Evolutionary conservation across 2,888 invertebrate genomes (phyloP).

Genomic region (Drosophila melanocephala): DNA sequence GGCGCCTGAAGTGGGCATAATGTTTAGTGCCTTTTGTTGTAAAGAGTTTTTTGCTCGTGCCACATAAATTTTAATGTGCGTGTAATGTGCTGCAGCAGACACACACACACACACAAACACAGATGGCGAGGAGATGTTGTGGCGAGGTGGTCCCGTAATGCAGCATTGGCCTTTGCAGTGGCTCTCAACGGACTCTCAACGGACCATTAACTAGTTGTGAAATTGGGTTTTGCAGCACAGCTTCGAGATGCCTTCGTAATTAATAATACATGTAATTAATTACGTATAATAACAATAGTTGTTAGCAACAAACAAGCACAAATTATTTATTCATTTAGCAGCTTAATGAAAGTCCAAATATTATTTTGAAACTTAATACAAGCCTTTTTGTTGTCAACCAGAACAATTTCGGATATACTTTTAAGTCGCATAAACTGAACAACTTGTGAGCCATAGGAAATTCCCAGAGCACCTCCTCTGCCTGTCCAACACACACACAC

Average conservation of each 20-base stretch:
- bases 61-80: constrained; percentile 71
- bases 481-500: neutral
- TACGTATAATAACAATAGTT: neutral
- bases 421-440: neutral
- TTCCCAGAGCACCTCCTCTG: neutral
- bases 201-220: neutral
- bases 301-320: neutral
- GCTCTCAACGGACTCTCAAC: constrained; percentile 20
- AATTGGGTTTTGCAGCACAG: neutral
- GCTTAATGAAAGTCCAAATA: neutral
- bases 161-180: constrained; percentile 28
- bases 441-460: neutral
- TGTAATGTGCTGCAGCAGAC: constrained; percentile 64
- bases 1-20: constrained; percentile 59
- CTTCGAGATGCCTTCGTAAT: constrained; percentile 8
- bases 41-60: constrained; percentile 67
- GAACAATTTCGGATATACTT: neutral
- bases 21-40: constrained; percentile 78
- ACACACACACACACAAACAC: constrained; percentile 21
- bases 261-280: constrained; percentile 12
- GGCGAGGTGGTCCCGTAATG: neutral
- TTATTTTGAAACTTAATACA: neutral
- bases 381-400: too few relatives aligned
- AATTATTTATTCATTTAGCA: neutral
- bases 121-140: too few relatives aligned